A percentile compares a stretch with the other conserved stretches of the same genome.
phyloP scores from a whole-genome alignment of 2,797 vertebrate genomes.

The Halcyon smyrnensis region DNA sequence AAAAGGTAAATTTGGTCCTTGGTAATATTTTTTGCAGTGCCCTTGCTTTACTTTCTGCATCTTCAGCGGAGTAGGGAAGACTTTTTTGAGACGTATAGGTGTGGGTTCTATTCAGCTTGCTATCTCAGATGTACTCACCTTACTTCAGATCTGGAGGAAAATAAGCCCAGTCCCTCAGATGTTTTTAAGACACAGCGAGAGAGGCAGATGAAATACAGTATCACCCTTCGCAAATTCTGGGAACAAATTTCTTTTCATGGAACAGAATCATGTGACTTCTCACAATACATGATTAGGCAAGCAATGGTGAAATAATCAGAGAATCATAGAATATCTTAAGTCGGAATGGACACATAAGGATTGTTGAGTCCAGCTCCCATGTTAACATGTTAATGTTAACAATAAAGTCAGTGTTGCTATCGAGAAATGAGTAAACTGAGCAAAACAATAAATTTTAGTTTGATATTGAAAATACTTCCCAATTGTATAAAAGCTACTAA shows the following conservation, averaged over 20 bases:
- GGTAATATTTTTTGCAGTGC: not conserved
- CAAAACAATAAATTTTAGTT: not conserved
- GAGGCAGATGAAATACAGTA: not conserved
- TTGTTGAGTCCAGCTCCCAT: not conserved
- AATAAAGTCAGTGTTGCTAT: not conserved
- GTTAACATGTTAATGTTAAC: not conserved
- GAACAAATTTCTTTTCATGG: not conserved
- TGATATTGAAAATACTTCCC: not conserved
- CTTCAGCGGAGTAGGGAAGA: not conserved
- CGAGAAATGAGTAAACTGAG: not conserved
- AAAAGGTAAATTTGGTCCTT: not conserved
- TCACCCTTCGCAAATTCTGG: not conserved
- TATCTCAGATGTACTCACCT: not conserved
- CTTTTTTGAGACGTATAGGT: not conserved
- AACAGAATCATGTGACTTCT: not conserved
- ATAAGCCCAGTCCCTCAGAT: not conserved
- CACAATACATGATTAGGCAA: not conserved
- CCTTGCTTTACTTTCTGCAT: not conserved
- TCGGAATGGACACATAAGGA: not conserved
- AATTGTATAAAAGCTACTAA: not conserved
- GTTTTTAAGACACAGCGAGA: not conserved
- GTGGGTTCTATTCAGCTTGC: not conserved
- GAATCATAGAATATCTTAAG: not conserved
- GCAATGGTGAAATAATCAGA: not conserved
- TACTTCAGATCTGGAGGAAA: not conserved